phyloP scores from a whole-genome alignment of 2,888 invertebrate species.

The Dastarcus helophoroides region DNA sequence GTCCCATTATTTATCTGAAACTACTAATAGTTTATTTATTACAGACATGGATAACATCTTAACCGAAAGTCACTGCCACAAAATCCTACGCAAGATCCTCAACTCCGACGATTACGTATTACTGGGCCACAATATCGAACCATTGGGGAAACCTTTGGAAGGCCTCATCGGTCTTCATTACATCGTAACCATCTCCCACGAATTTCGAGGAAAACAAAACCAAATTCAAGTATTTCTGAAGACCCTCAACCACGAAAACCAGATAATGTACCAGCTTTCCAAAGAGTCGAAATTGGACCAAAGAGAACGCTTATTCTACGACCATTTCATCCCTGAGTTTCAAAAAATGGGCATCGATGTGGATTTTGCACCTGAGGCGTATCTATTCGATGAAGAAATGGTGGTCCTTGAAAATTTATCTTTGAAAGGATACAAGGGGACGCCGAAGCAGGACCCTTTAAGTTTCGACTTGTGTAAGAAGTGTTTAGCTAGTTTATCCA shows the following conservation, averaged over 20 bases:
- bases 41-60: conserved; percentile 8
- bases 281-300: conserved; percentile 20
- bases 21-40: conserved; percentile 3
- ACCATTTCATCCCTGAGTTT: conserved; percentile 18
- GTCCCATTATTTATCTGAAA: conserved; percentile 1
- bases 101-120: conserved; percentile 7
- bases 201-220: conserved; percentile 4
- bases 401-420: conserved; percentile 26
- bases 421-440: conserved; percentile 15
- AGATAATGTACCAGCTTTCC: conserved; percentile 17
- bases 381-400: conserved; percentile 20
- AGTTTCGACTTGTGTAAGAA: conserved; percentile 39
- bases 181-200: conserved; percentile 15
- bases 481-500: conserved; percentile 39
- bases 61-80: conserved; percentile 13
- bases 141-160: conserved; percentile 15
- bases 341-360: conserved; percentile 17
- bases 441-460: conserved; percentile 29
- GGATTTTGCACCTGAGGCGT: conserved; percentile 22
- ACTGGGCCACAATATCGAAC: conserved; percentile 11
- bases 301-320: conserved; percentile 27
- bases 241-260: conserved; percentile 17
- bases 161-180: conserved; percentile 21
- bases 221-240: conserved; percentile 21
- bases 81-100: conserved; percentile 10